A percentile compares a stretch with the other conserved stretches of the same genome.
phyloP scores from a whole-genome alignment of 1,140 invertebrate genomes.

The Ditylenchus dipsaci region DNA sequence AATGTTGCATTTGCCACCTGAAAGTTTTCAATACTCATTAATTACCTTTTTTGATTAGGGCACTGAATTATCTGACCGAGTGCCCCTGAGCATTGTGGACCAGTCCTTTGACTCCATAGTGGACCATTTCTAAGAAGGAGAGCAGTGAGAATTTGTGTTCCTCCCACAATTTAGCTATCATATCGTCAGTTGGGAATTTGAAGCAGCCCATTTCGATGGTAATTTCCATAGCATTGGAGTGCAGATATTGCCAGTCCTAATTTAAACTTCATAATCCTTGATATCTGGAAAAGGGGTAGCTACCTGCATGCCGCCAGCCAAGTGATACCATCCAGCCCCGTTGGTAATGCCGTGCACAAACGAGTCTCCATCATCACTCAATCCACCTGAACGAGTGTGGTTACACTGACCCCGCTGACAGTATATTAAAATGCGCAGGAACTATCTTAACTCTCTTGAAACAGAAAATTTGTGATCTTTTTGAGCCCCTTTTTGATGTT shows the following conservation, averaged over 20 bases:
- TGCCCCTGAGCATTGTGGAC: constrained; percentile 73
- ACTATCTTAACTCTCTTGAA: too few species aligned
- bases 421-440: too few species aligned
- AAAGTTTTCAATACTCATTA: too few species aligned
- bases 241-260: constrained; percentile 85
- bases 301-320: constrained; percentile 75
- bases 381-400: constrained; percentile 30
- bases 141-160: constrained; percentile 81
- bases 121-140: constrained; percentile 79
- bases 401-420: not conserved
- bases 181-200: constrained; percentile 75
- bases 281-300: constrained; percentile 16
- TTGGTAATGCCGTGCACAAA: constrained; percentile 72
- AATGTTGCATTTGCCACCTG: constrained; percentile 68
- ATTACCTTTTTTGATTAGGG: too few species aligned
- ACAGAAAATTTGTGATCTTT: too few species aligned
- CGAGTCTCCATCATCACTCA: constrained; percentile 44
- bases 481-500: too few species aligned
- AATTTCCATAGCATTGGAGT: constrained; percentile 86
- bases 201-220: constrained; percentile 88
- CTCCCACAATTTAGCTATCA: constrained; percentile 77
- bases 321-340: constrained; percentile 72
- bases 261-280: not conserved
- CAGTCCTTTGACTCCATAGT: constrained; percentile 79
- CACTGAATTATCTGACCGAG: too few species aligned